Evolutionary conservation across 2,888 invertebrate genomes (phyloP).

Genomic region (Macaria liturata): DNA sequence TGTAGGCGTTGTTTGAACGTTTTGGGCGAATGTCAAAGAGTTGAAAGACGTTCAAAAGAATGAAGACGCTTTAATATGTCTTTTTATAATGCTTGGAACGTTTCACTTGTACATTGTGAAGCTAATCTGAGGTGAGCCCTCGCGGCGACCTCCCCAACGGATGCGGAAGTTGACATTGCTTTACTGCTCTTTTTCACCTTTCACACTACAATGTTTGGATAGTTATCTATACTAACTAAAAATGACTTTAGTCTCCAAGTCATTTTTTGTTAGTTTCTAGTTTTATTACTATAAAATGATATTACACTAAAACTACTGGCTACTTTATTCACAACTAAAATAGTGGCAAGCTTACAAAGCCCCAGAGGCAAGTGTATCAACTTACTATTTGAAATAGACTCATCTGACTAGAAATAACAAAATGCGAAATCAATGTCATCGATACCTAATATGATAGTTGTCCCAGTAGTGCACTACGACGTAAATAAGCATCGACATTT

Average conservation of each 20-base stretch:
- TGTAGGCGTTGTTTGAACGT: slow-evolving; percentile 36
- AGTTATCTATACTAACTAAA: too few relatives aligned
- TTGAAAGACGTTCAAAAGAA: slow-evolving; percentile 6
- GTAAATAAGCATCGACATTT: slow-evolving; percentile 78
- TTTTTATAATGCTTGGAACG: slow-evolving; percentile 3
- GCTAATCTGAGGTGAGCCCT: slow-evolving; percentile 9
- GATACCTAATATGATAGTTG: slow-evolving; percentile 39
- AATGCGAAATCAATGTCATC: slow-evolving; percentile 18
- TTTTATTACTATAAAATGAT: too few relatives aligned
- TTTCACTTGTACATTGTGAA: slow-evolving; percentile 2
- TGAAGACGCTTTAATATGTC: slow-evolving; percentile 3
- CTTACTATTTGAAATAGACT: too few relatives aligned
- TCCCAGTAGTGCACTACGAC: slow-evolving; percentile 61
- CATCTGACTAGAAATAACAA: slow-evolving; percentile 1
- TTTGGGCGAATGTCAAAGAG: slow-evolving; percentile 29
- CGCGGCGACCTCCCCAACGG: slow-evolving; percentile 13
- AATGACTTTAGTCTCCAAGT: too few relatives aligned
- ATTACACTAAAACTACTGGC: too few relatives aligned
- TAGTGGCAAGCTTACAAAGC: too few relatives aligned
- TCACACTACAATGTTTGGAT: not conserved
- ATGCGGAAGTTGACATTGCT: slow-evolving; percentile 22
- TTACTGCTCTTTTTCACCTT: slow-evolving; percentile 13
- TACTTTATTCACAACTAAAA: too few relatives aligned
- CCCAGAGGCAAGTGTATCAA: too few relatives aligned
- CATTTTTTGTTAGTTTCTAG: too few relatives aligned